Conservation (phyloP, 2,113 vertebrate species). For the Haplotaxodon microlepis region DNA sequence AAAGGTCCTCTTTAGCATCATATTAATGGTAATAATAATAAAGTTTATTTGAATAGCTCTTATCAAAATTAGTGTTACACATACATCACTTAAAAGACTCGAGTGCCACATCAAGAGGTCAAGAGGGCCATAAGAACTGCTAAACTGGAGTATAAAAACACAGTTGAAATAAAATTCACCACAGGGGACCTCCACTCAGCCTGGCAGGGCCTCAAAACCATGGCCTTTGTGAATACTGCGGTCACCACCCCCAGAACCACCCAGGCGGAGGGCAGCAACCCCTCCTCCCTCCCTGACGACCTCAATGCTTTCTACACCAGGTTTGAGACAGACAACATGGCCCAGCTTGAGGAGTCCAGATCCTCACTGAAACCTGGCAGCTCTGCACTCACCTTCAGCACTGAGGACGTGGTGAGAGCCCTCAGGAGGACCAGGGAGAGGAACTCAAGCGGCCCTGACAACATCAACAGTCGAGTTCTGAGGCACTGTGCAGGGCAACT, state of each 20-base stretch:
- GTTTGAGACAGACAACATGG: fast-evolving
- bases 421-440: not conserved
- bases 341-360: not conserved
- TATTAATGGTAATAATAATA: not conserved
- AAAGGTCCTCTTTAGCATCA: not conserved
- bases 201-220: not conserved
- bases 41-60: not conserved
- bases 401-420: fast-evolving
- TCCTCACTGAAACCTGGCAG: too few relatives aligned
- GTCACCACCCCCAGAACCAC: not conserved
- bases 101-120: fast-evolving
- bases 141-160: fast-evolving
- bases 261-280: not conserved
- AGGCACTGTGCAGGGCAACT: too few relatives aligned
- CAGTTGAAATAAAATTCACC: not conserved
- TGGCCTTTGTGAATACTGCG: fast-evolving
- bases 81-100: not conserved
- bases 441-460: not conserved
- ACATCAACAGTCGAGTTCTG: fast-evolving
- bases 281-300: not conserved
- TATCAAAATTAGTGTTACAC: not conserved
- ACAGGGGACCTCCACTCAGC: not conserved
- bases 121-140: not conserved
- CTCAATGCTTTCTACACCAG: fast-evolving
- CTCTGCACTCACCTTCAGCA: fast-evolving